Conservation (phyloP, 1,140 invertebrate species). For the Holotrichia oblita region DNA sequence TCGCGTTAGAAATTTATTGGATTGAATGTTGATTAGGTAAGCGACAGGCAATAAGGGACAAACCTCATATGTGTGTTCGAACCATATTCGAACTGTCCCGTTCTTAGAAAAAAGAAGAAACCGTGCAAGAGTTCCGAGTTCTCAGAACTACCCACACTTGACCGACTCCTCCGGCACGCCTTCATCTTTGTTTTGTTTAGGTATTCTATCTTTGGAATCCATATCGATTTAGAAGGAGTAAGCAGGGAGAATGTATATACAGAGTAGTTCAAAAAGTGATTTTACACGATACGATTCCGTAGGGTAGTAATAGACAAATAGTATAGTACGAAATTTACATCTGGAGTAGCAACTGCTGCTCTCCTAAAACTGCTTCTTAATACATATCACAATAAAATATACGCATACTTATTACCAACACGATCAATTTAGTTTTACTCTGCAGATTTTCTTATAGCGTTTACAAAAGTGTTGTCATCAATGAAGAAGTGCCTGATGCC, state of each 20-base stretch:
- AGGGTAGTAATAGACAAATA: too few species aligned
- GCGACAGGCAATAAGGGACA: neutral
- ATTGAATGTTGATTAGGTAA: neutral
- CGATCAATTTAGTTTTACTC: too few species aligned
- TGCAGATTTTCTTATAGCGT: too few species aligned
- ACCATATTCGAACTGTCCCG: neutral
- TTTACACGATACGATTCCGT: too few species aligned
- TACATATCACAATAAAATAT: too few species aligned
- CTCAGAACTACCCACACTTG: conserved; percentile 1
- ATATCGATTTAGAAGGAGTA: neutral
- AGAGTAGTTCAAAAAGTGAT: neutral
- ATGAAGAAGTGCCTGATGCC: too few species aligned
- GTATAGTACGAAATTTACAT: too few species aligned
- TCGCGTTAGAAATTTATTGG: neutral
- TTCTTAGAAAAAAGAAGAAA: conserved; percentile 9
- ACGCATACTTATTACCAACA: too few species aligned
- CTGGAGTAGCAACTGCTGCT: too few species aligned
- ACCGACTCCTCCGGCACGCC: conserved; percentile 4
- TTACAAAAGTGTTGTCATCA: too few species aligned
- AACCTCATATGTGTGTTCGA: neutral
- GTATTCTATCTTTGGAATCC: neutral
- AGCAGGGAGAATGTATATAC: neutral
- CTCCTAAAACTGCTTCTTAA: too few species aligned
- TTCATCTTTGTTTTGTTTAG: conserved; percentile 10
- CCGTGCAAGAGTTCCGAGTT: neutral